phyloP scores from a whole-genome alignment of 2,888 invertebrate genomes.

The Zeuzera pyrina region DNA sequence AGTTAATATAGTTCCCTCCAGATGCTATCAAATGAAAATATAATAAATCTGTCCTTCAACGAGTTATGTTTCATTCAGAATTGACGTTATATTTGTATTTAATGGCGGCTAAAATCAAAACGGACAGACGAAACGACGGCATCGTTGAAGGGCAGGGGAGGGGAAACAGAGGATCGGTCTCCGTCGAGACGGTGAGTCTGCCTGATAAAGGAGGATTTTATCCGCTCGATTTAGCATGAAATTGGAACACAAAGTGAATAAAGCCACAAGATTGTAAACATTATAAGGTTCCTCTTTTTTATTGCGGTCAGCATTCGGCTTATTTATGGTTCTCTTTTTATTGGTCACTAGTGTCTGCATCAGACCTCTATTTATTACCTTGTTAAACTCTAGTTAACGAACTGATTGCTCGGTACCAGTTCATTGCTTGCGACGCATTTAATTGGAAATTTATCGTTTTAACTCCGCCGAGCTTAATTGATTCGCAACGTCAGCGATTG shows the following conservation, averaged over 20 bases:
- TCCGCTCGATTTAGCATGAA: slow-evolving; percentile 73
- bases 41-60: slow-evolving; percentile 50
- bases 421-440: slow-evolving; percentile 42
- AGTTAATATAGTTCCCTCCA: slow-evolving; percentile 12
- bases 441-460: slow-evolving; percentile 62
- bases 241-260: slow-evolving; percentile 74
- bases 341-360: slow-evolving; percentile 51
- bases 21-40: slow-evolving; percentile 49
- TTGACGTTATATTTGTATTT: slow-evolving; percentile 55
- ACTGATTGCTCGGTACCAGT: slow-evolving; percentile 48
- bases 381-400: slow-evolving; percentile 70
- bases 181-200: slow-evolving; percentile 62
- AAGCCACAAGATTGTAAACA: slow-evolving; percentile 73
- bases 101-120: slow-evolving; percentile 37
- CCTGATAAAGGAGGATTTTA: slow-evolving; percentile 68
- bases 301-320: slow-evolving; percentile 57
- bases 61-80: slow-evolving; percentile 48
- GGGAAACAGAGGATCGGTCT: slow-evolving; percentile 15
- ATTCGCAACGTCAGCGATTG: slow-evolving; percentile 44
- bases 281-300: slow-evolving; percentile 69
- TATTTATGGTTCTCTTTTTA: slow-evolving; percentile 69
- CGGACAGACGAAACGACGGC: slow-evolving; percentile 12
- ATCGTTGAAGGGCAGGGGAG: slow-evolving; percentile 11
- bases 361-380: slow-evolving; percentile 61
- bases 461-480: slow-evolving; percentile 48